phyloP scores from a whole-genome alignment of 2,888 invertebrate species.

The Deilephila porcellus region DNA sequence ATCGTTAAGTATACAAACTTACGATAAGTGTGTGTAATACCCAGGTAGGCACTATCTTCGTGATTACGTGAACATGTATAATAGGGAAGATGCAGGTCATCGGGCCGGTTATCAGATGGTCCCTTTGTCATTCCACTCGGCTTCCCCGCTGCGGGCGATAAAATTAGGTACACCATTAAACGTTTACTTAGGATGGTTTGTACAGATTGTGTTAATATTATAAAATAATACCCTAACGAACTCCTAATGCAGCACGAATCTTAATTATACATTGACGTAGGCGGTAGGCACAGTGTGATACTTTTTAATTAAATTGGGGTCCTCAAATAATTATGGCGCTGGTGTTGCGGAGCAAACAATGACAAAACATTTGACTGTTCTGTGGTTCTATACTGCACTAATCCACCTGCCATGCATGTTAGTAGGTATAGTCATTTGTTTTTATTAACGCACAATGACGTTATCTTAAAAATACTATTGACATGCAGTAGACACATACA shows the following conservation, averaged over 20 bases:
- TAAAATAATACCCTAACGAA: conserved; percentile 8
- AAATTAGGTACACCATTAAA: conserved; percentile 37
- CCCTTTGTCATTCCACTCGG: conserved; percentile 43
- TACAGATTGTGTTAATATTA: conserved; percentile 3
- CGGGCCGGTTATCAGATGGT: conserved; percentile 55
- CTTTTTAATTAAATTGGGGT: no score
- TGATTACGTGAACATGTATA: conserved; percentile 36
- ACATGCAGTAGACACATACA: no score
- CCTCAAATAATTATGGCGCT: no score
- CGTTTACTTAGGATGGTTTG: conserved; percentile 22
- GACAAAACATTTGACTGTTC: no score
- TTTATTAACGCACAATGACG: no score
- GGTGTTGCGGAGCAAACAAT: no score
- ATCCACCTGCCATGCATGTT: no score
- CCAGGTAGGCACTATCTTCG: conserved; percentile 19
- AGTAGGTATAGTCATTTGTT: no score
- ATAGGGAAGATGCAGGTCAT: conserved; percentile 39
- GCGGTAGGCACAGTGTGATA: no score
- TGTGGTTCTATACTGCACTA: no score
- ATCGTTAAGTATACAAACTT: not conserved
- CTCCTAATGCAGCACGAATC: not conserved
- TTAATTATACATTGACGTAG: not conserved
- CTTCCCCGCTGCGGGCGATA: conserved; percentile 36
- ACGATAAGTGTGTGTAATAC: conserved; percentile 9
- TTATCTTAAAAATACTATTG: no score